These are phyloP conservation scores for Anableps anableps DNA, from an alignment of 2,797 vertebrate genomes.

Conservation along the genomic window DNA sequence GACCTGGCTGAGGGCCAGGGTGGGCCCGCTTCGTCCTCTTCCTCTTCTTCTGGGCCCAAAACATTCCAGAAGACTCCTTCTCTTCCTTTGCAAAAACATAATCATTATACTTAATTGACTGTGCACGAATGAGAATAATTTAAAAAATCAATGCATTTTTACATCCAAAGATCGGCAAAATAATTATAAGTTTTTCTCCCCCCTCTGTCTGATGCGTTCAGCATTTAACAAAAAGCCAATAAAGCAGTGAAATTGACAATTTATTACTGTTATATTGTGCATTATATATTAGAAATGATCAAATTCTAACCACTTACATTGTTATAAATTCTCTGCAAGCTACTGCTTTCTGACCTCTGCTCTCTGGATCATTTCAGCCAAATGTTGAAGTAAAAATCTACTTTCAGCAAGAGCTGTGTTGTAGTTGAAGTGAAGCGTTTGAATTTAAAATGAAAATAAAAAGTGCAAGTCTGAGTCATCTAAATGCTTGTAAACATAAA, in stretches of 20 bases:
- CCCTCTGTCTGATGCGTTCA: background rate
- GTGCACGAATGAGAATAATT: constrained; percentile 37
- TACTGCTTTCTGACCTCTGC: background rate
- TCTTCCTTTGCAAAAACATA: constrained; percentile 73
- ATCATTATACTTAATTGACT: background rate
- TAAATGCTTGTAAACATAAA: background rate
- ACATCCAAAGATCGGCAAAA: background rate
- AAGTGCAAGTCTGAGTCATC: background rate
- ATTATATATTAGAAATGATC: background rate
- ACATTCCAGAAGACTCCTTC: constrained; percentile 85
- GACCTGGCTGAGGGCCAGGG: constrained; percentile 88
- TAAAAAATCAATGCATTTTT: background rate
- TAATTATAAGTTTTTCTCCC: background rate
- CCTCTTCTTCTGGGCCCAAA: constrained; percentile 76
- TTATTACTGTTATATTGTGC: background rate
- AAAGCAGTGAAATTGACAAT: background rate
- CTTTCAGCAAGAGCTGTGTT: background rate
- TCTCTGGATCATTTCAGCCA: background rate
- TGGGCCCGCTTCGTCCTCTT: constrained; percentile 36
- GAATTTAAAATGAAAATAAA: background rate
- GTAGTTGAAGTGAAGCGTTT: background rate
- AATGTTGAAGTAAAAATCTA: background rate
- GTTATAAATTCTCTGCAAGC: background rate
- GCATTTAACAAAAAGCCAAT: background rate
- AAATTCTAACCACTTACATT: background rate